Percentiles rank a stretch among this genome's conserved stretches.
phyloP scores from a whole-genome alignment of 1,140 invertebrate genomes.

The Archivesica marissinica region DNA sequence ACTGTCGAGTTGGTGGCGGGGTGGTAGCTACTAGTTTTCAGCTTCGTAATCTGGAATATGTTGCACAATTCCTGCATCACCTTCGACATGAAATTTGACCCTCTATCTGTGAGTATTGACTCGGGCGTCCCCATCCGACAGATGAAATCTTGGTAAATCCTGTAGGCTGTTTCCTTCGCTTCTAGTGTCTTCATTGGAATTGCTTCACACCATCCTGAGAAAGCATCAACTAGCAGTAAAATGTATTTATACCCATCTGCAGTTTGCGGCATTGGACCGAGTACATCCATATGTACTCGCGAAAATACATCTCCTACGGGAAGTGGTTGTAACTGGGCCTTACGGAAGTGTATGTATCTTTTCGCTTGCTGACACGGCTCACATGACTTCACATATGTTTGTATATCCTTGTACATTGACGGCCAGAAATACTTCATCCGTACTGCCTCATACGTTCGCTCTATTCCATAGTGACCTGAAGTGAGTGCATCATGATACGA shows the following conservation, averaged over 20 bases:
- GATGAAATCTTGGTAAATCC: conserved; percentile 64
- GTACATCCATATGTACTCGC: too few species aligned
- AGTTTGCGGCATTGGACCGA: conserved; percentile 10
- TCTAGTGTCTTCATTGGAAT: conserved; percentile 35
- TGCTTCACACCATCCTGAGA: conserved; percentile 61
- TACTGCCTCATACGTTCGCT: conserved; percentile 45
- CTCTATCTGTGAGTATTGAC: conserved; percentile 55
- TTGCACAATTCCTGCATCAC: conserved; percentile 28
- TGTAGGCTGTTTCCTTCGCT: conserved; percentile 36
- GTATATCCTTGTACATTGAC: conserved; percentile 26
- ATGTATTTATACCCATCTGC: conserved; percentile 63
- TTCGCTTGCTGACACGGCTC: conserved; percentile 40
- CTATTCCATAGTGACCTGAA: conserved; percentile 43
- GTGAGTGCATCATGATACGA: conserved; percentile 52
- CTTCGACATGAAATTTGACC: conserved; percentile 56
- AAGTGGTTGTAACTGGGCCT: conserved; percentile 3
- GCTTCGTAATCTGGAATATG: not conserved
- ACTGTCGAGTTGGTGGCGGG: conserved; percentile 50
- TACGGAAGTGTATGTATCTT: not conserved
- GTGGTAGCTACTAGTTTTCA: conserved; percentile 43
- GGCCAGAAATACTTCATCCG: conserved; percentile 35
- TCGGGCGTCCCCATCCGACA: conserved; percentile 55
- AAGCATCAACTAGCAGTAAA: conserved; percentile 63
- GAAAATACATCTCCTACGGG: conserved; percentile 12
- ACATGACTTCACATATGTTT: conserved; percentile 45